Percentiles rank a stretch among this genome's conserved stretches.
phyloP scores from a whole-genome alignment of 2,888 invertebrate species.

The Eledona agricola region DNA sequence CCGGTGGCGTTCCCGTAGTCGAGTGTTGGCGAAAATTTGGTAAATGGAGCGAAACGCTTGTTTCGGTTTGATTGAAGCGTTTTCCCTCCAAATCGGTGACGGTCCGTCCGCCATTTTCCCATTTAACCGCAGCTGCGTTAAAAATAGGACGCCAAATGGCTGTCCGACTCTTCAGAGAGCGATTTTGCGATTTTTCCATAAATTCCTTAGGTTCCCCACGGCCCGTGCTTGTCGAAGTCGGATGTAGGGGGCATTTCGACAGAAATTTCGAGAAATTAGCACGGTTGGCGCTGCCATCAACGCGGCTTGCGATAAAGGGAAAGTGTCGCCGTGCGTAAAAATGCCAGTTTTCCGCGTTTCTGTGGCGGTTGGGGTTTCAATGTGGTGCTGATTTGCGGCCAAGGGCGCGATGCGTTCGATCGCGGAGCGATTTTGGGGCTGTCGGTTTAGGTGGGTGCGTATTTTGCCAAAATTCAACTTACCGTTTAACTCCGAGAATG shows the following conservation, averaged over 20 bases:
- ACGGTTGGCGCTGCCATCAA: constrained; percentile 76
- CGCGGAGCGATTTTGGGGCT: constrained; percentile 10
- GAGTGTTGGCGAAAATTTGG: background rate
- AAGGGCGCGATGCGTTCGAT: constrained; percentile 1
- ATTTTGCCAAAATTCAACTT: constrained; percentile 44
- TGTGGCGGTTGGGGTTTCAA: constrained; percentile 1
- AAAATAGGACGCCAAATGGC: constrained; percentile 43
- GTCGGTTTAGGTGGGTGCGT: background rate
- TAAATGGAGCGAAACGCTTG: no score
- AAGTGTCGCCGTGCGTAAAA: constrained; percentile 50
- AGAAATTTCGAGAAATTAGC: constrained; percentile 74
- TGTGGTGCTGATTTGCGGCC: constrained; percentile 4
- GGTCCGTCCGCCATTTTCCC: constrained; percentile 52
- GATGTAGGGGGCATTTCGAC: constrained; percentile 72
- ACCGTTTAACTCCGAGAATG: constrained; percentile 64
- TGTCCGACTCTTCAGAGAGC: background rate
- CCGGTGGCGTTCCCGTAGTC: background rate
- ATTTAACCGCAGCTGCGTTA: constrained; percentile 45
- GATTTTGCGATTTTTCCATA: constrained; percentile 9
- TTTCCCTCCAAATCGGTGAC: constrained; percentile 32
- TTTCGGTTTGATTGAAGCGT: constrained; percentile 7
- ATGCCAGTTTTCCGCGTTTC: constrained; percentile 35
- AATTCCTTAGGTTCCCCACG: constrained; percentile 47
- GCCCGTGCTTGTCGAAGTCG: constrained; percentile 61
- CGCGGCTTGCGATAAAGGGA: constrained; percentile 58